Evolutionary conservation across 2,797 vertebrate genomes (phyloP).

Genomic region (Catamblyrhynchus diadema): DNA sequence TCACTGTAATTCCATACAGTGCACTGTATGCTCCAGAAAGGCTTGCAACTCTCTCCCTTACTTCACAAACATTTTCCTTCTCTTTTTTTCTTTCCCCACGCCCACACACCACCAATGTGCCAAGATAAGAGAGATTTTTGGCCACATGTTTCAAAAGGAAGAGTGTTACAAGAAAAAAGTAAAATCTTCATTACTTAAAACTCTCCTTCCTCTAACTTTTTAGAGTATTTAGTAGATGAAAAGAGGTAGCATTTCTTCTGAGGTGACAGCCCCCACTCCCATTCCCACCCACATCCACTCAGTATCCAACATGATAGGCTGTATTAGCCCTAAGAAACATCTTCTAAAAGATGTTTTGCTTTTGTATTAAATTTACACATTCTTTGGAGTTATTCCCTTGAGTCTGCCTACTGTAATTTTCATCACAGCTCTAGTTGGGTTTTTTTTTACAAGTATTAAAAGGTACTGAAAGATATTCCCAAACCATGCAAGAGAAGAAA

Average conservation of each 20-base stretch:
- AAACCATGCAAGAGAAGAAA: background rate
- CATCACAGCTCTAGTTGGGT: background rate
- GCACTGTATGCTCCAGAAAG: background rate
- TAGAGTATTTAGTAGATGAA: background rate
- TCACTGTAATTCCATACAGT: background rate
- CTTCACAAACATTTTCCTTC: background rate
- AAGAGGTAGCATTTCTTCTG: background rate
- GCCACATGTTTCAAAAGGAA: background rate
- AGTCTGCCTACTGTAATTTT: slow-evolving; percentile 26
- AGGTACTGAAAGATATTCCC: background rate
- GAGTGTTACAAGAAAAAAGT: background rate
- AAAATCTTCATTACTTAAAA: background rate
- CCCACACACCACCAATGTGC: background rate
- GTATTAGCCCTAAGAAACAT: slow-evolving; percentile 48
- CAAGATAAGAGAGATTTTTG: background rate
- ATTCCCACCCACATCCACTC: background rate
- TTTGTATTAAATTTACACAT: slow-evolving; percentile 62
- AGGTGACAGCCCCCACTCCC: background rate
- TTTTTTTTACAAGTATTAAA: background rate
- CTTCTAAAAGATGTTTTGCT: slow-evolving; percentile 51
- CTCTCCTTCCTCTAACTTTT: background rate
- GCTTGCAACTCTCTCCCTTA: background rate
- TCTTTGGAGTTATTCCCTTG: slow-evolving; percentile 32
- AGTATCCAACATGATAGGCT: background rate
- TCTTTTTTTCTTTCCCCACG: background rate